Conservation (phyloP, 2,797 vertebrate species). For the Cacajao melanocephalus region DNA sequence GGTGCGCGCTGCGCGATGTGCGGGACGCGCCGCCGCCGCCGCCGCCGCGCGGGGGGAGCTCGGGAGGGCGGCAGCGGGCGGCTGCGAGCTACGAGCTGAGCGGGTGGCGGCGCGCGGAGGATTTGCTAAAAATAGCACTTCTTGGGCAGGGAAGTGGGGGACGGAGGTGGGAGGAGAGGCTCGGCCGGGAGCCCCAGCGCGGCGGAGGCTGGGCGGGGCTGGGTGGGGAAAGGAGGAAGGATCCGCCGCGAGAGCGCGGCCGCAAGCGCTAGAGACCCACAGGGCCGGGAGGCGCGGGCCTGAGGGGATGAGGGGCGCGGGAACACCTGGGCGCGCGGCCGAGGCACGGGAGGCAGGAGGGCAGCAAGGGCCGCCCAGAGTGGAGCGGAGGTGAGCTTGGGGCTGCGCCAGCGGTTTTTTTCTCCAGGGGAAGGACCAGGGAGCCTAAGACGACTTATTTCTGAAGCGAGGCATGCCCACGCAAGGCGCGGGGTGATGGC, state of each 20-base stretch:
- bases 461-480: not conserved
- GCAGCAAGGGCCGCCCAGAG: not conserved
- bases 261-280: not conserved
- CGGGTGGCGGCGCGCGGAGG: slow-evolving; percentile 84
- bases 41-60: slow-evolving; percentile 54
- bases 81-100: slow-evolving; percentile 80
- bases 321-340: not conserved
- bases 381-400: not conserved
- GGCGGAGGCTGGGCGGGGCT: slow-evolving; percentile 67
- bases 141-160: slow-evolving; percentile 65
- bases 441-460: not conserved
- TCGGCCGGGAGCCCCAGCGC: slow-evolving; percentile 68
- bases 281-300: not conserved
- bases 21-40: slow-evolving; percentile 58
- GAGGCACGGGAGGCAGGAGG: not conserved
- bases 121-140: slow-evolving; percentile 89
- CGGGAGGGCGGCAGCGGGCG: slow-evolving; percentile 61
- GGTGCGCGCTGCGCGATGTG: slow-evolving; percentile 52
- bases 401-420: not conserved
- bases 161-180: slow-evolving; percentile 74
- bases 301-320: not conserved
- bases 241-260: not conserved
- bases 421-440: not conserved
- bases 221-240: slow-evolving; percentile 32
- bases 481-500: not conserved